A percentile compares a stretch with the other conserved stretches of the same genome.
phyloP scores from a whole-genome alignment of 2,113 vertebrate genomes.

The Cyanoramphus novaezelandiae region DNA sequence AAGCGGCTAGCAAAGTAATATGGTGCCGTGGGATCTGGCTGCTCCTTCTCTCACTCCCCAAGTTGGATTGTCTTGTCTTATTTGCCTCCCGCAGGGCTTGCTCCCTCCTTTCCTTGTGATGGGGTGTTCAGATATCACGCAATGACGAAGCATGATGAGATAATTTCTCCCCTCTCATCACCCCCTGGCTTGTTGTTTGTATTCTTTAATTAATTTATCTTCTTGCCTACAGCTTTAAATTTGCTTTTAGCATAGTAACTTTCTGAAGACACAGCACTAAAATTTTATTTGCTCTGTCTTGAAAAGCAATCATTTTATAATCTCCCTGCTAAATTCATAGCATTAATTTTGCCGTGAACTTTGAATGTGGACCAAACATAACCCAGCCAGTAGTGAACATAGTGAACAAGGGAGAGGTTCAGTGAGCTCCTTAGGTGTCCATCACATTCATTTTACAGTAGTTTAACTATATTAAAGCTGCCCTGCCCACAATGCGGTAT shows the following conservation, averaged over 20 bases:
- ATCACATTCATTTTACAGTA: background rate
- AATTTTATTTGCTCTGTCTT: background rate
- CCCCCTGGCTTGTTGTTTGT: background rate
- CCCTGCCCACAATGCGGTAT: background rate
- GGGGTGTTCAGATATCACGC: background rate
- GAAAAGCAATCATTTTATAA: background rate
- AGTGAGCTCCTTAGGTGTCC: background rate
- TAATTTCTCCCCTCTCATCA: background rate
- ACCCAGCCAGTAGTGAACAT: background rate
- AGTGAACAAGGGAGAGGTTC: background rate
- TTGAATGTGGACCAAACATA: background rate
- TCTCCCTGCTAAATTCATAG: background rate
- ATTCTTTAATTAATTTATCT: conserved; percentile 35
- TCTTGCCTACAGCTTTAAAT: background rate
- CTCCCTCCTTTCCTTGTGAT: background rate
- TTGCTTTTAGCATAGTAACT: background rate
- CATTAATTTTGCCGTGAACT: background rate
- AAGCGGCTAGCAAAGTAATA: background rate
- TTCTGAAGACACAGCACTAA: background rate
- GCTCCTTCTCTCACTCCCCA: background rate
- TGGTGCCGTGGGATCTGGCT: background rate
- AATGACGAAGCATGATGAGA: background rate
- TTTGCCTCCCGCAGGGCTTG: background rate
- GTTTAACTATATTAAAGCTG: background rate
- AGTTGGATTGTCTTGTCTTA: background rate